phyloP scores from a whole-genome alignment of 1,140 invertebrate genomes.

The Gryllus bimaculatus region DNA sequence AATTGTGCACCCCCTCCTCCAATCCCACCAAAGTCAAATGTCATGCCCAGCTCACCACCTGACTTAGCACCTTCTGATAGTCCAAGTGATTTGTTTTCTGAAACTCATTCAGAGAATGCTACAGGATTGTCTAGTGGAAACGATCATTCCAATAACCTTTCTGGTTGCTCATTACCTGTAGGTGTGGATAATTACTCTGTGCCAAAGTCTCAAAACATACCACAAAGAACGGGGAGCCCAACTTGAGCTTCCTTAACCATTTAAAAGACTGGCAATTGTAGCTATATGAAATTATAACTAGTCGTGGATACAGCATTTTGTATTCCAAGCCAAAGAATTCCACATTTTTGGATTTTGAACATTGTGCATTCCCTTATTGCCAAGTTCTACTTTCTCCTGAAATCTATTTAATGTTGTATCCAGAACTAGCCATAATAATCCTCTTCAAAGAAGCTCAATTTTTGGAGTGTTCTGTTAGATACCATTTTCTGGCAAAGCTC shows the following conservation, averaged over 20 bases:
- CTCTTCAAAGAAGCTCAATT: not conserved
- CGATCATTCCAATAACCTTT: constrained; percentile 33
- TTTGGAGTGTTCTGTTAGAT: not conserved
- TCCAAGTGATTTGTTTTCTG: not conserved
- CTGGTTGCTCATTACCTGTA: constrained; percentile 30
- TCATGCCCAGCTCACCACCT: constrained; percentile 25
- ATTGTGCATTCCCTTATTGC: not conserved
- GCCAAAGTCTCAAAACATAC: constrained; percentile 37
- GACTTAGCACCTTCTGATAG: not conserved
- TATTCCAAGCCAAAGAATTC: not conserved
- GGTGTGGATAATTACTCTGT: constrained; percentile 42
- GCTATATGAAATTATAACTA: not conserved
- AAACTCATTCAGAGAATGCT: constrained; percentile 32
- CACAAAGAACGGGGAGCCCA: constrained; percentile 6
- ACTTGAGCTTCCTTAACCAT: constrained; percentile 7
- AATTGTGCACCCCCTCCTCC: constrained; percentile 27
- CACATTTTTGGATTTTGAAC: not conserved
- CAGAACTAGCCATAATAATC: not conserved
- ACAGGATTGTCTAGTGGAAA: constrained; percentile 31
- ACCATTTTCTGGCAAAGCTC: not conserved
- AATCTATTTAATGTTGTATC: not conserved
- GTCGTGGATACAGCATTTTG: not conserved
- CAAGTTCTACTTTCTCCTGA: not conserved
- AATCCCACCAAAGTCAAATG: constrained; percentile 28
- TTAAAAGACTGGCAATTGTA: not conserved